Conservation (phyloP, 2,113 vertebrate species). For the Serinus canaria region DNA sequence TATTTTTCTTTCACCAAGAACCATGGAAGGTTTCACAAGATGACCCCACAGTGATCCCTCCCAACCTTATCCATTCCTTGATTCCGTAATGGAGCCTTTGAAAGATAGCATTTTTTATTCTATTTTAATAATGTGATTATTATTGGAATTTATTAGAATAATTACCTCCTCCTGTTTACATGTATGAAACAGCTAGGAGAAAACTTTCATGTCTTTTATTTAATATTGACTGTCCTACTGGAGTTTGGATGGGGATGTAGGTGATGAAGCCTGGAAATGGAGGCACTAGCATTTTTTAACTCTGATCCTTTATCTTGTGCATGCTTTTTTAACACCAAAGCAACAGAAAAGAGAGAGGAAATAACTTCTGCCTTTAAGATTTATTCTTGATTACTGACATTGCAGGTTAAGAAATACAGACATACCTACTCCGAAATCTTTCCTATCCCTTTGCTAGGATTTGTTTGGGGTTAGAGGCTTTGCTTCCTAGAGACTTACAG, state of each 20-base stretch:
- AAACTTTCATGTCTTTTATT: background rate
- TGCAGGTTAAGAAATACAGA: background rate
- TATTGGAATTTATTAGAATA: background rate
- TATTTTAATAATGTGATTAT: background rate
- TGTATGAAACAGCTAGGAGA: background rate
- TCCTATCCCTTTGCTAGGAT: background rate
- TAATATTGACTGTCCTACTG: background rate
- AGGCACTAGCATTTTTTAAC: background rate
- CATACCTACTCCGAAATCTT: background rate
- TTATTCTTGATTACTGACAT: background rate
- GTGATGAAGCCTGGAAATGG: background rate
- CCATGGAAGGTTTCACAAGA: background rate
- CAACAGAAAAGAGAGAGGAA: background rate
- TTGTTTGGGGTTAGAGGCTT: background rate
- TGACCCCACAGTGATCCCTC: background rate
- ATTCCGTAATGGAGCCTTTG: background rate
- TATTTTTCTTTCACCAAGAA: background rate
- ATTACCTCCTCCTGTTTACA: background rate
- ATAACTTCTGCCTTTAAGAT: background rate
- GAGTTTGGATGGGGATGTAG: background rate
- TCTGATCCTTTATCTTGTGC: background rate
- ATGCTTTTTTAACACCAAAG: background rate
- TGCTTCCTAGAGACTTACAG: background rate
- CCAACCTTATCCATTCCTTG: background rate
- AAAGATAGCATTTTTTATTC: background rate